These are phyloP conservation scores for Peromyscus attwateri DNA, from an alignment of 2,797 vertebrate genomes.

Conservation along the genomic window DNA sequence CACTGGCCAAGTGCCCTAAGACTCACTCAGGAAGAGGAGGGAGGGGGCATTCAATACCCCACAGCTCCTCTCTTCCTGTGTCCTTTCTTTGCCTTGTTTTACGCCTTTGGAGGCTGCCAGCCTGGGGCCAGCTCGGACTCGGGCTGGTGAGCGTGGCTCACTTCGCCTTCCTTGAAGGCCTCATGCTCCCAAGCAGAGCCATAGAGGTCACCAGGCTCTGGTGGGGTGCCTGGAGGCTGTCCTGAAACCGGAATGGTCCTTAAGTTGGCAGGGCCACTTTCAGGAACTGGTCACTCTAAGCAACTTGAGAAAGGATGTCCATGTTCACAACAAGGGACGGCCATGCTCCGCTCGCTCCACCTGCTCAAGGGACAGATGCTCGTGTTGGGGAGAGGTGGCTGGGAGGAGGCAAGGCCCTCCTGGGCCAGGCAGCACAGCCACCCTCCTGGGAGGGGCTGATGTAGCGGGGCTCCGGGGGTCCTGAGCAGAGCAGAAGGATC, in stretches of 20 bases:
- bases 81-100: constrained; percentile 80
- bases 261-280: constrained; percentile 90
- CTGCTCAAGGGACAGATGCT: constrained; percentile 96
- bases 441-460: constrained; percentile 87
- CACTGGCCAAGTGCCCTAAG: constrained; percentile 25
- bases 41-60: constrained; percentile 26
- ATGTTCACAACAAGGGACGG: constrained; percentile 98
- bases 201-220: constrained; percentile 74
- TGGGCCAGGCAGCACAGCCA: constrained; percentile 86
- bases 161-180: constrained; percentile 81
- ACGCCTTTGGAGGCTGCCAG: constrained; percentile 81
- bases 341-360: constrained; percentile 94
- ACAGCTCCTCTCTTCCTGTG: constrained; percentile 67
- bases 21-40: constrained; percentile 65
- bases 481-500: constrained; percentile 86
- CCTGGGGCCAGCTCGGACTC: constrained; percentile 79
- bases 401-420: constrained; percentile 88
- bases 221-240: constrained; percentile 90
- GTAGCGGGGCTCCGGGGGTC: constrained; percentile 86
- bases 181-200: constrained; percentile 76
- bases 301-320: constrained; percentile 95
- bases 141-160: constrained; percentile 82
- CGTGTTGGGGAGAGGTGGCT: constrained; percentile 90
- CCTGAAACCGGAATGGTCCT: constrained; percentile 92
- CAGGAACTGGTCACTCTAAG: constrained; percentile 96